Evolutionary conservation across 1,140 invertebrate species (phyloP), one percentile per base, ranked within the genome.

Genomic region (Drosophila quadrilineata): DNA sequence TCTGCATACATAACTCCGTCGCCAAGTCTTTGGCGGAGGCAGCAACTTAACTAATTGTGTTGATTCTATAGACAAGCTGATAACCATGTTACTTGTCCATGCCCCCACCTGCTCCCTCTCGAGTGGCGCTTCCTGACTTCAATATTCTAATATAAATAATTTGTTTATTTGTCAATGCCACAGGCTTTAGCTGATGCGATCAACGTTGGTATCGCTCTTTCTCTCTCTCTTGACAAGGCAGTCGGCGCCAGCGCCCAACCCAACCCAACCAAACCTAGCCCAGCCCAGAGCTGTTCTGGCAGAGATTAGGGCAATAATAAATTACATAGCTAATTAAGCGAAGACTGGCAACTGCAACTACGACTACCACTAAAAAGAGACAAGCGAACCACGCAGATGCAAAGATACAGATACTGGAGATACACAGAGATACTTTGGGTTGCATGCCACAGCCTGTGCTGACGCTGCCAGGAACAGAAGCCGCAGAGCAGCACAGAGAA

Each of bases 241-340:
- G 1, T 17, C 16, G 22, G 21, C 12, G 22, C 40, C 21, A 0
- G 40, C 19, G 24, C 28, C n/a, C n/a, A n/a, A n/a, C n/a, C n/a
- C n/a, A n/a, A n/a, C n/a, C n/a, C n/a, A n/a, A n/a, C n/a, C n/a
- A n/a, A n/a, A n/a, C n/a, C n/a, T n/a, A n/a, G n/a, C n/a, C n/a
- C n/a, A n/a, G n/a, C n/a, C n/a, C n/a, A n/a, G n/a, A n/a, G n/a
- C n/a, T n/a, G n/a, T n/a, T 49, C 24, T 17, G 6, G 9, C 10
- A 48, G 26, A 85, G 79, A 82, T 85, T 82, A 85, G 69, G 67
- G 26, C 77, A 73, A 85, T 79, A 86, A 86, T 85, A 85, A 85
- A 85, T 85, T 79, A 80, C 79, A 59, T 82, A 40, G 74, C 79
- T 85, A 85, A 85, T 85, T 85, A 85, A 85, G 79, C 67, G 62